Conservation (phyloP, 2,113 vertebrate species). For the Pterocles gutturalis region DNA sequence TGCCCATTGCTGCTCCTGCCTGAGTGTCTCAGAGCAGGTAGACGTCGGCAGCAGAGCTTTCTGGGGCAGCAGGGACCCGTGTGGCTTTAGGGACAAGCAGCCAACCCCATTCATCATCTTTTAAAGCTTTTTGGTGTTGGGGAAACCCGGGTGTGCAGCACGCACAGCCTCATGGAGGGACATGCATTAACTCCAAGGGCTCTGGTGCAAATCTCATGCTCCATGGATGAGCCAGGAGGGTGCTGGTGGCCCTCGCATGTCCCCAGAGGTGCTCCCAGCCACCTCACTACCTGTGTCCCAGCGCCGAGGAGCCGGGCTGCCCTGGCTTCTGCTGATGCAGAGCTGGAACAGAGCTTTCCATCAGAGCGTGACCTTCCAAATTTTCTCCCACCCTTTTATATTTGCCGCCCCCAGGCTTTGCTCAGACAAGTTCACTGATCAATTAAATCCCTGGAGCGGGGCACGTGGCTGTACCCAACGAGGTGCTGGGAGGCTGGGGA, state of each 20-base stretch:
- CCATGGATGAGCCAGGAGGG: not conserved
- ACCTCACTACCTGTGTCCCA: fast-evolving
- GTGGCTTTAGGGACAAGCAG: not conserved
- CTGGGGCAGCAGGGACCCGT: fast-evolving
- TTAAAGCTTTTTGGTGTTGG: not conserved
- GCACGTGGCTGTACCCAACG: not conserved
- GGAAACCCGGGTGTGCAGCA: not conserved
- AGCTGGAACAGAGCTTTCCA: not conserved
- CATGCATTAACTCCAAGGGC: not conserved
- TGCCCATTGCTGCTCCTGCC: not conserved
- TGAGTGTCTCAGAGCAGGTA: not conserved
- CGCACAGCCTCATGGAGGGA: fast-evolving
- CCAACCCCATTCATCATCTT: fast-evolving
- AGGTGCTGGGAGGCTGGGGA: not conserved
- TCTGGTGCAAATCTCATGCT: not conserved
- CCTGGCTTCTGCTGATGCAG: not conserved
- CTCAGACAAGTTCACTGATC: not conserved
- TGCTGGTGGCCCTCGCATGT: not conserved
- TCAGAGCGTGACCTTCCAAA: not conserved
- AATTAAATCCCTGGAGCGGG: not conserved
- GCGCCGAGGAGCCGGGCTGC: fast-evolving
- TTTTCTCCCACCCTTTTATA: not conserved
- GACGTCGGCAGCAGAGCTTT: not conserved
- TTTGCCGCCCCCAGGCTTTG: not conserved
- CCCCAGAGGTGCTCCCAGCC: not conserved